Conservation (phyloP, 1,140 invertebrate genomes). For the Drosophila funebris region DNA sequence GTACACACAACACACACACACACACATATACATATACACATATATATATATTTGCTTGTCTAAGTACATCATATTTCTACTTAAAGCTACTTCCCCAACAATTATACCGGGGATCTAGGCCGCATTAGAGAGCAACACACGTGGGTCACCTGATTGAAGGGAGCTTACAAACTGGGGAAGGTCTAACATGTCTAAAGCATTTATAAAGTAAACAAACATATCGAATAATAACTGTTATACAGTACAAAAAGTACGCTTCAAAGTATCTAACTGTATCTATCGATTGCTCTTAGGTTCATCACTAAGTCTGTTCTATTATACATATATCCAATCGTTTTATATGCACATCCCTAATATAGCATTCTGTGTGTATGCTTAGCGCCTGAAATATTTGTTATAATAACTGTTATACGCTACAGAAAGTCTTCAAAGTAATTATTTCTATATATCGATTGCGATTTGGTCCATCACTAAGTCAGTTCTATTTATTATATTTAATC, state of each 20-base stretch:
- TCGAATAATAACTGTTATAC: neutral
- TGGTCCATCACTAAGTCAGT: no score
- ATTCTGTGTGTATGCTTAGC: no score
- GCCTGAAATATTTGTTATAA: no score
- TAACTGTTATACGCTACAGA: no score
- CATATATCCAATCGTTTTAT: no score
- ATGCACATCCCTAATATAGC: no score
- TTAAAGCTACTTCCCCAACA: neutral
- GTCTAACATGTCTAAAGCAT: neutral
- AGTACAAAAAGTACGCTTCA: neutral
- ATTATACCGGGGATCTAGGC: slow-evolving; percentile 20
- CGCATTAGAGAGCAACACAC: slow-evolving; percentile 4
- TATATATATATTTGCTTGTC: neutral
- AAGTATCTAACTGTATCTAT: no score
- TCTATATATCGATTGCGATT: no score
- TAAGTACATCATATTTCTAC: slow-evolving; percentile 1
- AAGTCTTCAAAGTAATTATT: no score
- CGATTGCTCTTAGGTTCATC: neutral
- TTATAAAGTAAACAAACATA: neutral
- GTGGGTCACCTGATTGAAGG: slow-evolving; percentile 2
- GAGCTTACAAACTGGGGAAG: neutral
- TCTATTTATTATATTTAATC: no score
- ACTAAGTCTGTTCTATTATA: no score
- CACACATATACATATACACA: neutral
- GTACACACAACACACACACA: neutral